Conservation (phyloP, 1,140 invertebrate species). For the Stratiolaelaps scimitus region DNA sequence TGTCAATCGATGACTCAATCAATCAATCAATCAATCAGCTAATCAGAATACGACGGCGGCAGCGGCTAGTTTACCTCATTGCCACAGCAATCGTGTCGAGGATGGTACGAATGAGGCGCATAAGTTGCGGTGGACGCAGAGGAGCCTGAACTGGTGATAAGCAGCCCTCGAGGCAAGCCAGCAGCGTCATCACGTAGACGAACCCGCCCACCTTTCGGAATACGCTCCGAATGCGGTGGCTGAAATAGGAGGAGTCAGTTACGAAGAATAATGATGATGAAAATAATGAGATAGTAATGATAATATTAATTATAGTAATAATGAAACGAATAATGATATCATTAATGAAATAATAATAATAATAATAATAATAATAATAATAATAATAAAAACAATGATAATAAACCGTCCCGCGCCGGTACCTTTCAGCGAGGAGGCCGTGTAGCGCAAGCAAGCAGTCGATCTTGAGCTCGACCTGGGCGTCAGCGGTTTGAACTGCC, state of each 20-base stretch:
- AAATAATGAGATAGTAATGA: no score
- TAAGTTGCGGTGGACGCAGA: conserved; percentile 32
- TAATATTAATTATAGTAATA: no score
- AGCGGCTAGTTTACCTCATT: conserved; percentile 68
- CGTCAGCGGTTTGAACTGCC: conserved; percentile 8
- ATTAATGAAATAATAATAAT: no score
- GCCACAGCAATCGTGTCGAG: conserved; percentile 91
- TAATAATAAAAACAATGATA: conserved; percentile 29
- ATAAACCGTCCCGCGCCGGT: no score
- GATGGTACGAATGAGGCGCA: conserved; percentile 63
- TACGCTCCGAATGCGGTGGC: conserved; percentile 83
- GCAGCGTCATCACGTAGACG: conserved; percentile 87
- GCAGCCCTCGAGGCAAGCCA: conserved; percentile 80
- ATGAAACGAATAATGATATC: no score
- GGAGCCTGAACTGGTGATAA: conserved; percentile 40
- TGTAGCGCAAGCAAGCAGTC: conserved; percentile 23
- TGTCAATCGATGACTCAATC: no score
- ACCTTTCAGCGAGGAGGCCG: conserved; percentile 3
- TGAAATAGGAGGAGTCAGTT: conserved; percentile 41
- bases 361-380: no score
- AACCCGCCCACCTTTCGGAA: conserved; percentile 97
- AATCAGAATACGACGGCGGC: no score
- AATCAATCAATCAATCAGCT: no score
- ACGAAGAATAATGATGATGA: no score
- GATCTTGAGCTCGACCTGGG: conserved; percentile 26